Percentiles rank a stretch among this genome's conserved stretches.
Evolutionary conservation across 2,113 vertebrate genomes (phyloP).

Genomic region (Tylochromis polylepis): DNA sequence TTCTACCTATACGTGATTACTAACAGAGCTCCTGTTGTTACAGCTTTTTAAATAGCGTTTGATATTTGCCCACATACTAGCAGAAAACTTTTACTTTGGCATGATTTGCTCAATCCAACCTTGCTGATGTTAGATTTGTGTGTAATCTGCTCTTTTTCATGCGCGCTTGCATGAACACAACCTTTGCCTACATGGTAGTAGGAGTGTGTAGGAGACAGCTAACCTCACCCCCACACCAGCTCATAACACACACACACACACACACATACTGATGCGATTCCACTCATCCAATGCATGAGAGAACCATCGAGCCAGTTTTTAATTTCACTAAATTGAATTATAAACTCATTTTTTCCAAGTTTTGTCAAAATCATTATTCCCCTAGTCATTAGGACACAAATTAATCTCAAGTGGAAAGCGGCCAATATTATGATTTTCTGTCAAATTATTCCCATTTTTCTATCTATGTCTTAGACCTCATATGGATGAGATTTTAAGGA

Average conservation of each 20-base stretch:
- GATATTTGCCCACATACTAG: background rate
- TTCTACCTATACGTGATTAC: background rate
- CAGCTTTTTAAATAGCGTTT: background rate
- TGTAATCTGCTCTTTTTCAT: background rate
- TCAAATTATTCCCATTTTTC: background rate
- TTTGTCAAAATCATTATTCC: conserved; percentile 25
- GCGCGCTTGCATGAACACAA: background rate
- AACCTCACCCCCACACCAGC: background rate
- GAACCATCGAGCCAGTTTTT: conserved; percentile 13
- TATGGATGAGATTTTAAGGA: background rate
- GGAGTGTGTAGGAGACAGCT: background rate
- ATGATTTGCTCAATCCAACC: background rate
- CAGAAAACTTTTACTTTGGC: background rate
- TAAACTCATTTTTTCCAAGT: background rate
- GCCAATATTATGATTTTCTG: background rate
- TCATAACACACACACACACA: background rate
- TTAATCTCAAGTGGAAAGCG: conserved; percentile 14
- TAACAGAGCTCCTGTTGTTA: background rate
- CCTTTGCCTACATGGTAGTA: conserved; percentile 8
- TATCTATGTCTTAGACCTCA: background rate
- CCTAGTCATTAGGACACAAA: conserved; percentile 1
- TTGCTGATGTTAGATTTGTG: background rate
- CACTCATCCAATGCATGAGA: background rate
- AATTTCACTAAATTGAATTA: conserved; percentile 25
- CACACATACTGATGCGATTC: background rate